phyloP scores from a whole-genome alignment of 2,113 vertebrate species.

The Vidua macroura region DNA sequence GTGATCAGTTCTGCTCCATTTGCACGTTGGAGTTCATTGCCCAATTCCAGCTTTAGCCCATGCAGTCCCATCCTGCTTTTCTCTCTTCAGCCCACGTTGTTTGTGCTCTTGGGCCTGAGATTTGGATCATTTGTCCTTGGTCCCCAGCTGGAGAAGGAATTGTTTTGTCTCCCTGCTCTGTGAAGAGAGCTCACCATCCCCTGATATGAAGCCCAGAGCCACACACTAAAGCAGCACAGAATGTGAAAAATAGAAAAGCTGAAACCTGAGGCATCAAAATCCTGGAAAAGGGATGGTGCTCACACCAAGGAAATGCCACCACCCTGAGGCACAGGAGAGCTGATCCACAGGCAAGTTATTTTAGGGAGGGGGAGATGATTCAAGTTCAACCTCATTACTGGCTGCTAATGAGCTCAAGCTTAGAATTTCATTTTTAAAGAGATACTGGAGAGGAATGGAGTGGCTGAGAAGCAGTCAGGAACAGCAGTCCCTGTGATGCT shows the following conservation, averaged over 20 bases:
- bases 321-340: neutral
- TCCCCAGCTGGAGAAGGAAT: neutral
- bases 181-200: neutral
- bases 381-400: neutral
- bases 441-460: neutral
- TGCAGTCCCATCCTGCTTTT: neutral
- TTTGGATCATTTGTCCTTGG: neutral
- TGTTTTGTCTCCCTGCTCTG: neutral
- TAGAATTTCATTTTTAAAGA: neutral
- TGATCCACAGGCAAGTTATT: neutral
- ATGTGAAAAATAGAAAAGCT: neutral
- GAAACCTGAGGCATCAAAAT: neutral
- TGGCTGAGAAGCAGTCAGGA: neutral
- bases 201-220: neutral
- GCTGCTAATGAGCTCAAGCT: neutral
- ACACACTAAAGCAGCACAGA: neutral
- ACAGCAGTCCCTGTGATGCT: neutral
- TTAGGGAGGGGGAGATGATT: neutral
- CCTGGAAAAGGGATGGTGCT: neutral
- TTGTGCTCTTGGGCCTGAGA: neutral
- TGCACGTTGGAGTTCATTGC: neutral
- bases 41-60: neutral
- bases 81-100: neutral
- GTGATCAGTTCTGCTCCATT: neutral
- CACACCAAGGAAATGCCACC: rapidly evolving